Conservation (phyloP, 2,888 invertebrate species). For the Euzetes globulus region DNA sequence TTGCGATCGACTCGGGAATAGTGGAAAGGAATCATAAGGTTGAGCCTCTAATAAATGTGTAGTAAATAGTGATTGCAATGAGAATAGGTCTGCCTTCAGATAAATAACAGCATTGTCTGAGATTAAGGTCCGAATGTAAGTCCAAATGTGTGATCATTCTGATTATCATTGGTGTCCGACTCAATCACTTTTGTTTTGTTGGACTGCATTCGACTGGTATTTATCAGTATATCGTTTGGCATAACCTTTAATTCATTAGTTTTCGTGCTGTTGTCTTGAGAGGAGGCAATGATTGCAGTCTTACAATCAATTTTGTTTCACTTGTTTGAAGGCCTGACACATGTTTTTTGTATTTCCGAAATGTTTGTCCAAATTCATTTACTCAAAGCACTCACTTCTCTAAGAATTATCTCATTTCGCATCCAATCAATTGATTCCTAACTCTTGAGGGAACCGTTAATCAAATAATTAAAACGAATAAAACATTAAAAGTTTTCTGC, state of each 20-base stretch:
- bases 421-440: too few species aligned
- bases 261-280: neutral
- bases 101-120: neutral
- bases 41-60: slow-evolving; percentile 10
- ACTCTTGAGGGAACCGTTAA: too few species aligned
- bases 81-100: neutral
- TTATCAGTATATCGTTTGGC: neutral
- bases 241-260: slow-evolving; percentile 10
- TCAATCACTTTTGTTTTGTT: too few species aligned
- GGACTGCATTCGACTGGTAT: neutral
- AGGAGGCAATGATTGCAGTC: neutral
- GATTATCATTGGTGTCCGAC: too few species aligned
- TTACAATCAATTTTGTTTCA: neutral
- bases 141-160: neutral
- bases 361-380: neutral
- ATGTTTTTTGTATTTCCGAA: neutral
- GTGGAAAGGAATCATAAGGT: slow-evolving; percentile 2
- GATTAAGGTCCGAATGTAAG: neutral
- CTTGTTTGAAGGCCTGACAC: neutral
- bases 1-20: slow-evolving; percentile 22
- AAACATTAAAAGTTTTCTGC: too few species aligned
- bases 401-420: too few species aligned
- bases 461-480: too few species aligned
- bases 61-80: neutral
- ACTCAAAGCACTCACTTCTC: neutral